Evolutionary conservation across 2,113 vertebrate genomes (phyloP).

Genomic region (Proteles cristata): DNA sequence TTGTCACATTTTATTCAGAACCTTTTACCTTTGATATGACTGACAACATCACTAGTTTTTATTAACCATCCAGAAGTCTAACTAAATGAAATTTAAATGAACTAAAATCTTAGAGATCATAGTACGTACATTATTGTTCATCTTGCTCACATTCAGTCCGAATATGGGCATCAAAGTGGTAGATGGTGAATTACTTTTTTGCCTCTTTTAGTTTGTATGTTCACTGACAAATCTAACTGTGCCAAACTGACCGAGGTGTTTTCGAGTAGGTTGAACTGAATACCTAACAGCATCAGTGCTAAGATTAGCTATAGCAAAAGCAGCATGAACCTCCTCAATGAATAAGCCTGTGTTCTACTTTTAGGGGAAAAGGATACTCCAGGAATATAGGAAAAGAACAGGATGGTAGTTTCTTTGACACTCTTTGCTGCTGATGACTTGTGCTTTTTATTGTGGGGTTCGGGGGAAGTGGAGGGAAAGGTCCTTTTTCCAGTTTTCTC

Average conservation of each 20-base stretch:
- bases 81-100: conserved; percentile 27
- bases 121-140: conserved; percentile 21
- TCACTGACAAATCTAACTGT: conserved; percentile 49
- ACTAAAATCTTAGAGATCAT: conserved; percentile 24
- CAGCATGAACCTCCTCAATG: conserved; percentile 44
- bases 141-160: not conserved
- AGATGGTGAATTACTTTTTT: conserved; percentile 14
- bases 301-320: conserved; percentile 59
- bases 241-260: conserved; percentile 64
- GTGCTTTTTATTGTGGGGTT: not conserved
- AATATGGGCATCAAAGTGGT: not conserved
- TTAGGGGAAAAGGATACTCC: conserved; percentile 37
- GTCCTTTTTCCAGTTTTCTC: conserved; percentile 52
- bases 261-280: conserved; percentile 70
- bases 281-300: conserved; percentile 49
- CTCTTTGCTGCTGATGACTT: not conserved
- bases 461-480: fast-evolving
- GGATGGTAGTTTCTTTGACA: conserved; percentile 67
- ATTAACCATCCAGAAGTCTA: conserved; percentile 48
- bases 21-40: not conserved
- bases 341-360: conserved; percentile 47
- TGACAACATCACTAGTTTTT: conserved; percentile 48
- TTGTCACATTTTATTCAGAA: conserved; percentile 61
- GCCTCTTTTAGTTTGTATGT: not conserved
- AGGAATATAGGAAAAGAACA: conserved; percentile 68